Conservation (phyloP, 2,113 vertebrate genomes). For the Erythrolamprus reginae region DNA sequence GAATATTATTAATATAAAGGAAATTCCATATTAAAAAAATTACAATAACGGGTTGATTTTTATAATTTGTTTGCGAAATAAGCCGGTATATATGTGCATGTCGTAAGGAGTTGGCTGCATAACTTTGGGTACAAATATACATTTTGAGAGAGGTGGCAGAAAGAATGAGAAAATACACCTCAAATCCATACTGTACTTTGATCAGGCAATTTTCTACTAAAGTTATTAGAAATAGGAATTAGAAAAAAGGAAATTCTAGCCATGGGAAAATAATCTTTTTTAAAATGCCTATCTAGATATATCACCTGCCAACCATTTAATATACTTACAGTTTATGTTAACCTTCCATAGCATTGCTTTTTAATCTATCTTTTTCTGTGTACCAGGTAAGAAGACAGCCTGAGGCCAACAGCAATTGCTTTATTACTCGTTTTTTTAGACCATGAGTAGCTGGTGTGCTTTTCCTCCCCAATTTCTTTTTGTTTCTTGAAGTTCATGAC, state of each 20-base stretch:
- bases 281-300: constrained; percentile 37
- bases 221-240: constrained; percentile 50
- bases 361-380: constrained; percentile 23
- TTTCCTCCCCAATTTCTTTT: constrained; percentile 20
- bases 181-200: constrained; percentile 20
- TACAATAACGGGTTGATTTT: constrained; percentile 9
- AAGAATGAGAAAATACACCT: not conserved
- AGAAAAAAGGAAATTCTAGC: constrained; percentile 36
- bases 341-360: constrained; percentile 43
- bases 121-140: constrained; percentile 10
- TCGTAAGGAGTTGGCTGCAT: constrained; percentile 21
- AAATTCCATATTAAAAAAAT: constrained; percentile 27
- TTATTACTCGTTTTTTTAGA: constrained; percentile 22
- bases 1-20: constrained; percentile 17
- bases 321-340: constrained; percentile 49
- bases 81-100: not conserved
- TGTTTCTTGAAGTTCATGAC: constrained; percentile 21
- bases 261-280: constrained; percentile 35
- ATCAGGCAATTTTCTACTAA: constrained; percentile 30
- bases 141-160: not conserved
- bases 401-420: constrained; percentile 21
- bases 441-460: constrained; percentile 21
- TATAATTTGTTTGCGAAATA: not conserved
- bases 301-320: constrained; percentile 54
- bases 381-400: constrained; percentile 34